phyloP scores from a whole-genome alignment of 2,888 invertebrate species.

The Platynereis dumerilii region DNA sequence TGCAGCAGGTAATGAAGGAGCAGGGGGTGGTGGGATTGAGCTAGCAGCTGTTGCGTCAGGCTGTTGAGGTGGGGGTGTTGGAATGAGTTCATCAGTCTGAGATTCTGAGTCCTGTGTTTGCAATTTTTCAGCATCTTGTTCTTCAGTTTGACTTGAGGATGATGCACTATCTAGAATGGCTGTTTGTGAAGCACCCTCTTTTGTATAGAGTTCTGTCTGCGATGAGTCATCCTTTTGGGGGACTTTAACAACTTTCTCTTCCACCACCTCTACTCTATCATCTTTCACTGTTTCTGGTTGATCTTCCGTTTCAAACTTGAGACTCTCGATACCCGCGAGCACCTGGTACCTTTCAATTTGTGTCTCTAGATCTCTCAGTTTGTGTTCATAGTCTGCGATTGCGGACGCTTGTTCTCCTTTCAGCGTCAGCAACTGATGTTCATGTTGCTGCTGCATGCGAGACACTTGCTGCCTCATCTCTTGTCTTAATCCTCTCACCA shows the following conservation, averaged over 20 bases:
- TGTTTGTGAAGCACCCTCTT: too few relatives aligned
- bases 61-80: conserved; percentile 23
- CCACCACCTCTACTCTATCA: background rate
- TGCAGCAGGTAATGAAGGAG: conserved; percentile 5
- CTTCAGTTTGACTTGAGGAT: too few relatives aligned
- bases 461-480: conserved; percentile 64
- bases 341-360: conserved; percentile 71
- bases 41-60: conserved; percentile 24
- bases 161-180: too few relatives aligned
- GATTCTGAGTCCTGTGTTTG: too few relatives aligned
- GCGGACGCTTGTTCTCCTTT: conserved; percentile 62
- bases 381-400: conserved; percentile 62
- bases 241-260: background rate
- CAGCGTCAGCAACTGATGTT: conserved; percentile 42
- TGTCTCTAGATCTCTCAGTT: conserved; percentile 64
- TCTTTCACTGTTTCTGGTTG: conserved; percentile 58
- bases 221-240: background rate
- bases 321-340: conserved; percentile 68
- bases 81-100: background rate
- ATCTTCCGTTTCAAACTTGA: conserved; percentile 59
- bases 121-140: too few relatives aligned
- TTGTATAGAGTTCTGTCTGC: too few relatives aligned
- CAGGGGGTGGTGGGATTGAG: conserved; percentile 29
- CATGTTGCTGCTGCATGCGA: conserved; percentile 54
- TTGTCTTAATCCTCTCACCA: conserved; percentile 62